Evolutionary conservation across 2,113 vertebrate genomes (phyloP).

Genomic region (Epinephelus cyanopodus): DNA sequence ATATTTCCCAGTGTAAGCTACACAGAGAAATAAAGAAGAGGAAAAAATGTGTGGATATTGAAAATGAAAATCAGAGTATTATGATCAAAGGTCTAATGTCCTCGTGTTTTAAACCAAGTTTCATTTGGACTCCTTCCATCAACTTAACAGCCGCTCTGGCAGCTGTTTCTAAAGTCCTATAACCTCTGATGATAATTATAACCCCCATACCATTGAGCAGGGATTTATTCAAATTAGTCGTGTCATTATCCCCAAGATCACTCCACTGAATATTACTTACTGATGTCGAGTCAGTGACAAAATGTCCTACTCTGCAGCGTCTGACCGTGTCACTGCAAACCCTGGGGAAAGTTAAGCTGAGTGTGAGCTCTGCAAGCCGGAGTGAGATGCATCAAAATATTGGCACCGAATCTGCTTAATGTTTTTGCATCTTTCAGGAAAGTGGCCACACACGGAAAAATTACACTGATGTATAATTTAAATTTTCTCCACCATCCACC

Average conservation of each 20-base stretch:
- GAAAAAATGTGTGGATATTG: constrained; percentile 6
- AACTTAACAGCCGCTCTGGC: constrained; percentile 42
- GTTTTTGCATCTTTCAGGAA: background rate
- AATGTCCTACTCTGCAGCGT: constrained; percentile 33
- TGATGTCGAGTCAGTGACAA: constrained; percentile 49
- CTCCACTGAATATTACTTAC: constrained; percentile 73
- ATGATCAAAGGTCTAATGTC: constrained; percentile 34
- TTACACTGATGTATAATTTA: background rate
- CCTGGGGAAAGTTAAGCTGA: constrained; percentile 18
- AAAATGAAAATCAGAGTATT: constrained; percentile 32
- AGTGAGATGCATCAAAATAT: constrained; percentile 31
- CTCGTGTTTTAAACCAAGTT: constrained; percentile 25
- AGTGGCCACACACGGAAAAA: background rate
- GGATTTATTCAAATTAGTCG: constrained; percentile 76
- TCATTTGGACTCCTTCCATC: constrained; percentile 51
- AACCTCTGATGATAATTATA: constrained; percentile 68
- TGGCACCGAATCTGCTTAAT: background rate
- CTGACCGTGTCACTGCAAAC: constrained; percentile 39
- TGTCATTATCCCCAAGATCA: constrained; percentile 71
- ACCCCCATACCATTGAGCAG: constrained; percentile 49
- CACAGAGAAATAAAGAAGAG: background rate
- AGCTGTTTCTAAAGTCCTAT: constrained; percentile 55
- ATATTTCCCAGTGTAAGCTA: constrained; percentile 18
- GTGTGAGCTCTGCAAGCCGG: constrained; percentile 19
- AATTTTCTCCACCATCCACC: background rate